A percentile compares a stretch with the other conserved stretches of the same genome.
phyloP scores from a whole-genome alignment of 2,888 invertebrate genomes.

The Pterostichus niger region DNA sequence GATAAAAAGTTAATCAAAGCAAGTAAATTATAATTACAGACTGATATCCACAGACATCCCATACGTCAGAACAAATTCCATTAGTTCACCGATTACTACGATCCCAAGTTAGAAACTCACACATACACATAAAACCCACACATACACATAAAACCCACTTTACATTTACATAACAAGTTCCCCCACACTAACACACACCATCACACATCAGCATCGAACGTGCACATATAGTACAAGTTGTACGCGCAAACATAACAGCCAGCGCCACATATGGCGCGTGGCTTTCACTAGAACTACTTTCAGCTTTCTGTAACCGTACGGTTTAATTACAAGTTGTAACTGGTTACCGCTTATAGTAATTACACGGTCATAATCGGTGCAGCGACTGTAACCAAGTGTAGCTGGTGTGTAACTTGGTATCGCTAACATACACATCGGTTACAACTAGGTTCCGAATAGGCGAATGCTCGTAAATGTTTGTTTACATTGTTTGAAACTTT shows the following conservation, averaged over 20 bases:
- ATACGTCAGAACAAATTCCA: conserved; percentile 23
- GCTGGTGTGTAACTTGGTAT: background rate
- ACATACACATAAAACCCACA: conserved; percentile 22
- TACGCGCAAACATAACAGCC: background rate
- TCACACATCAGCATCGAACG: background rate
- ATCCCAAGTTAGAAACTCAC: background rate
- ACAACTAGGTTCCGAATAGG: too few relatives aligned
- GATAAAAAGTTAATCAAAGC: conserved; percentile 8
- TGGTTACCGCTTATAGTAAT: conserved; percentile 43
- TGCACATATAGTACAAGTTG: background rate
- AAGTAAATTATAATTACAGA: background rate
- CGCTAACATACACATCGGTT: background rate
- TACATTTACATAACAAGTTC: conserved; percentile 39
- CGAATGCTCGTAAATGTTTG: too few relatives aligned
- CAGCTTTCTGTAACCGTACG: conserved; percentile 41
- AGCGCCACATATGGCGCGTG: conserved; percentile 1
- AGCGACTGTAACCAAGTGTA: conserved; percentile 8
- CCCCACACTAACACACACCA: background rate
- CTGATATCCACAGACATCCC: background rate
- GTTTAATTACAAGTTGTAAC: conserved; percentile 47
- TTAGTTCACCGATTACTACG: conserved; percentile 14
- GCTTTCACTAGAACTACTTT: conserved; percentile 35
- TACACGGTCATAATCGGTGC: conserved; percentile 29
- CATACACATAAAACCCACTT: conserved; percentile 20
- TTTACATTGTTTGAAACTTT: too few relatives aligned